Evolutionary conservation across 1,140 invertebrate genomes (phyloP).

Genomic region (Oscheius sp.): DNA sequence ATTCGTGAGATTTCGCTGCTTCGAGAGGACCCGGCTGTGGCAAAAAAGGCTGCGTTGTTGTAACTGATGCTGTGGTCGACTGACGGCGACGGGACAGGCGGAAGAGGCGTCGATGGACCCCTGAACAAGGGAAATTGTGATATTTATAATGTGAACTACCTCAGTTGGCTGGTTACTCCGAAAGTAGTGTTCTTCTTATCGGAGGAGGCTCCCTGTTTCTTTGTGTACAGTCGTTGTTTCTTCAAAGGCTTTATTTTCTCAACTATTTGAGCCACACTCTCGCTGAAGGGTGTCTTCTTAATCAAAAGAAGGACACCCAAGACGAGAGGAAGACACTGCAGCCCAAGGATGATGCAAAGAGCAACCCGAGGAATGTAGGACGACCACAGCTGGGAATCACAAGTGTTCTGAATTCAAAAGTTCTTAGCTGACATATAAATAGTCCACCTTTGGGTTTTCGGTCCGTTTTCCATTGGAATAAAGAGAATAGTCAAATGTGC

Average conservation of each 20-base stretch:
- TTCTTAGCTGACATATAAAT: background rate
- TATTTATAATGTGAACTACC: background rate
- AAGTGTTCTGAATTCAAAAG: slow-evolving; percentile 50
- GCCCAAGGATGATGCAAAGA: slow-evolving; percentile 40
- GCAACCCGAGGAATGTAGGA: slow-evolving; percentile 45
- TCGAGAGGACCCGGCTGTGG: slow-evolving; percentile 45
- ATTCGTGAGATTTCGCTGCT: slow-evolving; percentile 49
- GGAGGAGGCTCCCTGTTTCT: slow-evolving; percentile 24
- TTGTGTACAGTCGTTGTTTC: slow-evolving; percentile 28
- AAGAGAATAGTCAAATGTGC: slow-evolving; percentile 57
- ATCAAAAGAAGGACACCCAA: slow-evolving; percentile 37
- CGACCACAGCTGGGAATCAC: slow-evolving; percentile 47
- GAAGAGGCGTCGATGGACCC: slow-evolving; percentile 31
- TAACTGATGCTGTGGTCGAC: slow-evolving; percentile 54
- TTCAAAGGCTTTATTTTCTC: slow-evolving; percentile 23
- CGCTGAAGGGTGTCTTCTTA: slow-evolving; percentile 43
- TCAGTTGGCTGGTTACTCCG: slow-evolving; percentile 8
- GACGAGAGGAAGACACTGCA: slow-evolving; percentile 43
- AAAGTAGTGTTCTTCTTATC: slow-evolving; percentile 36
- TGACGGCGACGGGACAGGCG: slow-evolving; percentile 46
- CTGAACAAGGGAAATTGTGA: background rate
- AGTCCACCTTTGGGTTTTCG: slow-evolving; percentile 49
- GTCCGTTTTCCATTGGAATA: slow-evolving; percentile 51
- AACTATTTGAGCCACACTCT: slow-evolving; percentile 37
- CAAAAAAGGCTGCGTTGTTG: slow-evolving; percentile 58